Conservation (phyloP, 2,888 invertebrate species). For the Aromia moschata region DNA sequence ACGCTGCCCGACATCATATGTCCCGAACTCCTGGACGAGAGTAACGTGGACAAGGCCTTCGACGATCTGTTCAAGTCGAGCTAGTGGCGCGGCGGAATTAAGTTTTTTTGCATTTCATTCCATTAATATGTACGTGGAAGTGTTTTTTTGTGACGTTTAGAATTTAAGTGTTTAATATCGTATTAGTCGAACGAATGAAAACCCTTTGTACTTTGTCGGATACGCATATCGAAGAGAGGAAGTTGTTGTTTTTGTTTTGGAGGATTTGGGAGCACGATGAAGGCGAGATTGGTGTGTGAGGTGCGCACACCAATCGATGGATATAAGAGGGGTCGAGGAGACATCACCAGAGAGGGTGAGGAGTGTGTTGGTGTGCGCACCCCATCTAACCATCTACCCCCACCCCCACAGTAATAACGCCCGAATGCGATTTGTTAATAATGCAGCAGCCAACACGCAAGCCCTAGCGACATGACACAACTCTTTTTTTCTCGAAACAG, state of each 20-base stretch:
- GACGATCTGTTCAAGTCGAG: constrained; percentile 77
- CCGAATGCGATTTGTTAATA: constrained; percentile 33
- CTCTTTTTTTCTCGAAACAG: constrained; percentile 4
- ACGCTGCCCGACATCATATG: constrained; percentile 79
- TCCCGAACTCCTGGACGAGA: constrained; percentile 76
- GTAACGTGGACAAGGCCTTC: constrained; percentile 88
- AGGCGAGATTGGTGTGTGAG: constrained; percentile 51
- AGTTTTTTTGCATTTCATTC: constrained; percentile 34
- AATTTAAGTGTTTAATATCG: constrained; percentile 30
- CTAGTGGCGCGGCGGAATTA: constrained; percentile 48
- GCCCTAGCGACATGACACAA: constrained; percentile 14
- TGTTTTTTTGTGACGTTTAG: constrained; percentile 36
- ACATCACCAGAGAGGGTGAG: constrained; percentile 43
- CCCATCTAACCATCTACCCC: constrained; percentile 52
- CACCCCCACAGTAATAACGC: constrained; percentile 31
- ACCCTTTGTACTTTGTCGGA: constrained; percentile 16
- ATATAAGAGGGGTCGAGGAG: constrained; percentile 34
- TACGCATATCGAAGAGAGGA: constrained; percentile 24
- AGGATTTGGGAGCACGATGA: constrained; percentile 19
- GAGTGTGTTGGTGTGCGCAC: constrained; percentile 61
- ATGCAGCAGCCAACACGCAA: constrained; percentile 20
- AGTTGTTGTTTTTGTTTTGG: constrained; percentile 32
- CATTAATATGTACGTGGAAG: constrained; percentile 41
- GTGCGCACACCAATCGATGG: constrained; percentile 53
- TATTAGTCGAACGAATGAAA: constrained; percentile 17